Evolutionary conservation across 2,113 vertebrate genomes (phyloP).

Genomic region (Bubo scandiacus): DNA sequence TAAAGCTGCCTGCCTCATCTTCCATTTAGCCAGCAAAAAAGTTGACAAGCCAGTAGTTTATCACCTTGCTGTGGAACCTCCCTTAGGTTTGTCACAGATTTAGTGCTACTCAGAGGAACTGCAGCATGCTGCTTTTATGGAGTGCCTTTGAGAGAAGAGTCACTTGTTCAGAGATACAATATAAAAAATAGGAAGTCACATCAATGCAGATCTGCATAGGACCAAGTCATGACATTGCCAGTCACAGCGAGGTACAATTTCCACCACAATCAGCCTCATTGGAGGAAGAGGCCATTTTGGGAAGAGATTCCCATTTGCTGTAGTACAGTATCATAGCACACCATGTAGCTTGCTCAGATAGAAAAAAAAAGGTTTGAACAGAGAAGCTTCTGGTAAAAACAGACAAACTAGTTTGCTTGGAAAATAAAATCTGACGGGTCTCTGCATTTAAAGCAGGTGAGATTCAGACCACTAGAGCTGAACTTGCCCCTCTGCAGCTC

Average conservation of each 20-base stretch:
- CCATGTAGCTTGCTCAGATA: background rate
- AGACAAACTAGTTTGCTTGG: background rate
- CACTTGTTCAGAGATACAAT: background rate
- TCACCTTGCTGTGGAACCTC: background rate
- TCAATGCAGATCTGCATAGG: background rate
- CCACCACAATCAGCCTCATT: background rate
- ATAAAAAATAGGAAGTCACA: background rate
- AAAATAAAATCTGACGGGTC: background rate
- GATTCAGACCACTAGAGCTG: background rate
- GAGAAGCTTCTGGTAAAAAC: background rate
- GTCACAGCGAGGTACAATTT: background rate
- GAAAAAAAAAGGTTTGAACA: background rate
- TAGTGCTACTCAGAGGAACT: background rate
- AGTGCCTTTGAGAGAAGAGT: background rate
- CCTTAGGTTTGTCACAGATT: background rate
- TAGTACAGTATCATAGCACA: background rate
- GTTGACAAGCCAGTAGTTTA: background rate
- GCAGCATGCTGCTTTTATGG: background rate
- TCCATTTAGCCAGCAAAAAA: background rate
- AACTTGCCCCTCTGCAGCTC: background rate
- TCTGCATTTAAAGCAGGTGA: background rate
- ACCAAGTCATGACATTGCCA: background rate
- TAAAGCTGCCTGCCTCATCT: background rate
- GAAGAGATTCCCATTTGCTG: background rate
- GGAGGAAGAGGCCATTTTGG: background rate